phyloP scores from a whole-genome alignment of 2,888 invertebrate genomes.

The Drosophila mulleri region DNA sequence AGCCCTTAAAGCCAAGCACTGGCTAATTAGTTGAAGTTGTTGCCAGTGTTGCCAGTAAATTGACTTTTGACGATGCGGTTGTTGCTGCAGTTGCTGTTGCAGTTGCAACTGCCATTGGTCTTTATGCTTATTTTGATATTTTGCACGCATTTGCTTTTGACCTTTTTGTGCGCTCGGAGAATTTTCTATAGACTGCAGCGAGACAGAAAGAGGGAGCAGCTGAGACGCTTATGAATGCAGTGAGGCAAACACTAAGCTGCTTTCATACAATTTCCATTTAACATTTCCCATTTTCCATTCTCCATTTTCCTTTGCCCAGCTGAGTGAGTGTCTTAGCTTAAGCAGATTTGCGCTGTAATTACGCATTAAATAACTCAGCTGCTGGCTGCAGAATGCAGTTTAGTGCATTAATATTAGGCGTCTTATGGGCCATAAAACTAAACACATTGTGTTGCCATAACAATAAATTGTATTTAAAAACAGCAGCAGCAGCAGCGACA shows the following conservation, averaged over 20 bases:
- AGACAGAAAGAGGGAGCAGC: not conserved
- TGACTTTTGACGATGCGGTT: slow-evolving; percentile 73
- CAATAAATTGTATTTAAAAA: slow-evolving; percentile 65
- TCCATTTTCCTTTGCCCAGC: slow-evolving; percentile 13
- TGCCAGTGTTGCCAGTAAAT: slow-evolving; percentile 75
- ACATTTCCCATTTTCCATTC: slow-evolving; percentile 17
- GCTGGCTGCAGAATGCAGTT: slow-evolving; percentile 36
- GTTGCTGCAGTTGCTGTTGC: slow-evolving; percentile 19
- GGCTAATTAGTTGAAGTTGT: slow-evolving; percentile 76
- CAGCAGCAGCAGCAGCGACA: slow-evolving; percentile 39
- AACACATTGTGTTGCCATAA: slow-evolving; percentile 72
- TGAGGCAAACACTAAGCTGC: slow-evolving; percentile 67
- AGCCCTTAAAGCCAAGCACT: slow-evolving; percentile 58
- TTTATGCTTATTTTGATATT: slow-evolving; percentile 45
- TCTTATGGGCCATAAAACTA: slow-evolving; percentile 70
- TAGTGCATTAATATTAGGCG: slow-evolving; percentile 61
- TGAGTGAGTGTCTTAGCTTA: slow-evolving; percentile 26
- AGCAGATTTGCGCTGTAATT: slow-evolving; percentile 69
- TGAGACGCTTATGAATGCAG: slow-evolving; percentile 67
- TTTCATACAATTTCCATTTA: slow-evolving; percentile 34
- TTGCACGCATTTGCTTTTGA: slow-evolving; percentile 20
- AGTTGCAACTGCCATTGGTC: slow-evolving; percentile 44
- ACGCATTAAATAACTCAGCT: slow-evolving; percentile 71
- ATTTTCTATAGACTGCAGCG: slow-evolving; percentile 44
- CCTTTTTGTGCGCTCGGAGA: slow-evolving; percentile 20